A percentile compares a stretch with the other conserved stretches of the same genome.
phyloP scores from a whole-genome alignment of 2,888 invertebrate species.

The Chorisops tibialis region DNA sequence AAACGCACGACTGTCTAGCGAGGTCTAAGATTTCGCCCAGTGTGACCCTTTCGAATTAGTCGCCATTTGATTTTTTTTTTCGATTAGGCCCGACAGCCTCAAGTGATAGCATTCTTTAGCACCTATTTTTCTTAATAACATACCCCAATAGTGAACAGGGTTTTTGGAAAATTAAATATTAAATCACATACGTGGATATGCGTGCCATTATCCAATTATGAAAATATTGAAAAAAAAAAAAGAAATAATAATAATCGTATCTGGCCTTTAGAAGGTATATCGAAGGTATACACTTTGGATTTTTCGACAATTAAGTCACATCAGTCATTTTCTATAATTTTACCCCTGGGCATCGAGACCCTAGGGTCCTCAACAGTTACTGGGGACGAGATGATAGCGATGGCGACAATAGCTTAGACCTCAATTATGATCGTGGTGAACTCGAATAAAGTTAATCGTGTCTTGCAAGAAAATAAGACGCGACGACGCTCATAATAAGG shows the following conservation, averaged over 20 bases:
- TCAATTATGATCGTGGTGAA: not conserved
- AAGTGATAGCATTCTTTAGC: too few species aligned
- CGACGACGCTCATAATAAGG: constrained; percentile 6
- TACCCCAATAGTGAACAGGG: too few species aligned
- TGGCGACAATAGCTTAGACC: constrained; percentile 21
- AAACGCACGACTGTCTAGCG: too few species aligned
- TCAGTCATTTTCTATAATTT: constrained; percentile 23
- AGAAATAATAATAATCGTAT: too few species aligned
- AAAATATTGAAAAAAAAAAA: constrained; percentile 15
- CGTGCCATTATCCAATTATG: constrained; percentile 21
- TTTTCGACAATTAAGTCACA: constrained; percentile 22
- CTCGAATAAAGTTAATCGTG: constrained; percentile 1
- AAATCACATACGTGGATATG: constrained; percentile 8
- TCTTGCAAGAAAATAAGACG: not conserved
- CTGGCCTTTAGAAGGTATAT: not conserved
- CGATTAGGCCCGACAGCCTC: too few species aligned
- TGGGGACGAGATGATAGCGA: constrained; percentile 1
- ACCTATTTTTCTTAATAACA: too few species aligned
- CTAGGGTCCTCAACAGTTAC: not conserved
- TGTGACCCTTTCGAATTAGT: too few species aligned
- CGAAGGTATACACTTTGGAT: too few species aligned
- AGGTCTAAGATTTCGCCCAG: too few species aligned
- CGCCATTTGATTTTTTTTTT: too few species aligned
- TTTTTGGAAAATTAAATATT: not conserved
- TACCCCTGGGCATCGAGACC: constrained; percentile 7